A percentile compares a stretch with the other conserved stretches of the same genome.
phyloP scores from a whole-genome alignment of 2,113 vertebrate genomes.

The Elachura formosa region DNA sequence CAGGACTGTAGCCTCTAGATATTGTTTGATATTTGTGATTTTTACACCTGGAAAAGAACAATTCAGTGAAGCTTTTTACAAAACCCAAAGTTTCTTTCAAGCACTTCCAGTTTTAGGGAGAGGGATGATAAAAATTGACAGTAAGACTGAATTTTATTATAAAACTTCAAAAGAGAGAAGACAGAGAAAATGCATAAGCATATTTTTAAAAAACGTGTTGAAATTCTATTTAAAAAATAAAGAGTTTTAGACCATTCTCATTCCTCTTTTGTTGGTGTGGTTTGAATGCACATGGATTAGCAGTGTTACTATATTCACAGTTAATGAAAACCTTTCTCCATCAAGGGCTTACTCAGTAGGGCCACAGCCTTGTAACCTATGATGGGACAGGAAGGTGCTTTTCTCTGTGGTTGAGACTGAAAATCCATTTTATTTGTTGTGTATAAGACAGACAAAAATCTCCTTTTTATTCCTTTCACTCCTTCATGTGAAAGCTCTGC shows the following conservation, averaged over 20 bases:
- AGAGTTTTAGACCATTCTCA: not conserved
- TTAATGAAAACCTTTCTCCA: not conserved
- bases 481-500: not conserved
- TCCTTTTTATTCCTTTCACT: not conserved
- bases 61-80: not conserved
- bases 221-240: not conserved
- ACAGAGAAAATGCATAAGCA: not conserved
- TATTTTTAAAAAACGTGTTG: rapidly evolving
- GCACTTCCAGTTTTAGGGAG: not conserved
- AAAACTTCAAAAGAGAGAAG: not conserved
- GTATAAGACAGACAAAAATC: not conserved
- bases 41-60: not conserved
- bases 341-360: not conserved
- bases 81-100: not conserved
- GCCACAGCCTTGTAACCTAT: not conserved
- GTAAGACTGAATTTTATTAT: not conserved
- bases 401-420: not conserved
- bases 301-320: not conserved
- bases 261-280: not conserved
- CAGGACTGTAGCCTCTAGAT: not conserved
- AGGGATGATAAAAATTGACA: not conserved
- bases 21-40: not conserved
- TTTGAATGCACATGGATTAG: not conserved
- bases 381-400: not conserved
- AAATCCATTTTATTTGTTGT: not conserved